phyloP scores from a whole-genome alignment of 1,140 invertebrate genomes.

The Plutomurus gul region DNA sequence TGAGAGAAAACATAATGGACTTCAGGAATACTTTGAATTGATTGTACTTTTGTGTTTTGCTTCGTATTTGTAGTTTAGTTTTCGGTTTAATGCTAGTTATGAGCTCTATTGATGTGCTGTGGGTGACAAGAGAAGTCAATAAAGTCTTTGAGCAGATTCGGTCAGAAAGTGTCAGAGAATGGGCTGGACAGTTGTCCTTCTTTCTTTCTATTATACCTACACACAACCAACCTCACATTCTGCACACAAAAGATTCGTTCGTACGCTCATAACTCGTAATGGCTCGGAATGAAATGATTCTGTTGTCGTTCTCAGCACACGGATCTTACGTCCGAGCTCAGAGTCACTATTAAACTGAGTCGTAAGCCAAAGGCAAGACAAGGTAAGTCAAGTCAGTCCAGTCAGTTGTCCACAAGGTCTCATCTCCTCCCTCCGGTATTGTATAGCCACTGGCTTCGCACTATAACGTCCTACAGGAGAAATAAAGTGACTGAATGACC shows the following conservation, averaged over 20 bases:
- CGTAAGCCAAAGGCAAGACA: not conserved
- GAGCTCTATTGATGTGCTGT: not conserved
- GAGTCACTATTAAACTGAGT: not conserved
- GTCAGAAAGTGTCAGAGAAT: not conserved
- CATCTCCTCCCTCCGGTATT: not conserved
- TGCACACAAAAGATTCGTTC: constrained; percentile 9
- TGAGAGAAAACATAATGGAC: not conserved
- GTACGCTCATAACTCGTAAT: constrained; percentile 28
- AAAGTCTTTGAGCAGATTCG: not conserved
- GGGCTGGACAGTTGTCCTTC: constrained; percentile 20
- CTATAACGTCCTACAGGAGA: not conserved
- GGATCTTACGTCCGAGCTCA: not conserved
- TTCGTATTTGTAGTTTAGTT: not conserved
- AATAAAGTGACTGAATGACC: not conserved
- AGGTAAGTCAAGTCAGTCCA: not conserved
- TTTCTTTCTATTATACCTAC: no score
- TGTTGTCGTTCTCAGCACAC: not conserved
- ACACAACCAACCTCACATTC: no score
- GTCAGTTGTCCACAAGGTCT: not conserved
- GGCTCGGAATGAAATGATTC: constrained; percentile 25
- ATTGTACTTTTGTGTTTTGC: not conserved
- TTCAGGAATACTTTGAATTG: not conserved
- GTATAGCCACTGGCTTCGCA: not conserved
- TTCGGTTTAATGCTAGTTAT: constrained; percentile 18
- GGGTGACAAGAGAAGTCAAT: constrained; percentile 26